Conservation (phyloP, 1,140 invertebrate genomes). For the Brachystomella parvula region DNA sequence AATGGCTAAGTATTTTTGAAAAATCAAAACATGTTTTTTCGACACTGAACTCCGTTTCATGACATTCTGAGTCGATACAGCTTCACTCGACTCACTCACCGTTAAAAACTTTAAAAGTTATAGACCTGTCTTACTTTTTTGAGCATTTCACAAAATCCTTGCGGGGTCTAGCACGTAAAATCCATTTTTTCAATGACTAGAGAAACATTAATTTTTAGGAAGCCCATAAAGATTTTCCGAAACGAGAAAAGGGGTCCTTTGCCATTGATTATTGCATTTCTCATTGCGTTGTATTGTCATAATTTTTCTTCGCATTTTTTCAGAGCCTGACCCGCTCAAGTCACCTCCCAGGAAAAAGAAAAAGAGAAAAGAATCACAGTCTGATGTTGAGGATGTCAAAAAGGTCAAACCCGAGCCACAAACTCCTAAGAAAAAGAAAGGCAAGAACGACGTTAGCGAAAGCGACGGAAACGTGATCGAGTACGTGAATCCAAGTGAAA, state of each 20-base stretch:
- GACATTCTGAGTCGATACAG: too few species aligned
- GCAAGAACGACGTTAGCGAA: neutral
- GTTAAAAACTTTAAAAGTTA: too few species aligned
- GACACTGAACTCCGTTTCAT: too few species aligned
- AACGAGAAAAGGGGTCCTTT: neutral
- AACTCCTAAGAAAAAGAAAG: neutral
- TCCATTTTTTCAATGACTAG: neutral
- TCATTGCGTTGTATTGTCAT: too few species aligned
- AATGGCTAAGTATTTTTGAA: too few species aligned
- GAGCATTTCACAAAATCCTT: neutral
- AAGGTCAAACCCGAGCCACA: neutral
- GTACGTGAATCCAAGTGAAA: too few species aligned
- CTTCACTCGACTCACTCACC: too few species aligned
- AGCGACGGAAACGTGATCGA: neutral
- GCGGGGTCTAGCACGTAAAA: neutral
- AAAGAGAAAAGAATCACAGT: constrained; percentile 12
- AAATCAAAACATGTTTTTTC: too few species aligned
- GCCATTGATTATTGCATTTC: neutral
- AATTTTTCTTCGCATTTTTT: too few species aligned
- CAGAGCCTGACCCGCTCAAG: neutral
- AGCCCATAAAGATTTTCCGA: neutral
- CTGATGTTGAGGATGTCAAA: neutral
- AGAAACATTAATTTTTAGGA: neutral
- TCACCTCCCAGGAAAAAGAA: neutral
- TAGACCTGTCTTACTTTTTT: too few species aligned